These are phyloP conservation scores for Phanerotoma sp. DNA, from an alignment of 2,888 invertebrate species.

Conservation along the genomic window DNA sequence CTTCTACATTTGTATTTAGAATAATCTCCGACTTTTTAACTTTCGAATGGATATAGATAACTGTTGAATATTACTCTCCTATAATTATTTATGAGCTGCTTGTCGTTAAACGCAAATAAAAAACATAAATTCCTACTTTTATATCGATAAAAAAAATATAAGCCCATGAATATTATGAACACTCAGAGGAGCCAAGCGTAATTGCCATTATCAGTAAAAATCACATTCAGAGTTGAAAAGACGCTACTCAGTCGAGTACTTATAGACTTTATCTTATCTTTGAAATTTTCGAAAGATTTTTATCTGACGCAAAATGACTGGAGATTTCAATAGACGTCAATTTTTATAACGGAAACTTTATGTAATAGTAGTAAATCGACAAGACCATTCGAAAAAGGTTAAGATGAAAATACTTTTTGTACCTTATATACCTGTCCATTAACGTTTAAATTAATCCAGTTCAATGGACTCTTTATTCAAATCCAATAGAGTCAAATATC, in stretches of 20 bases:
- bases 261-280: neutral
- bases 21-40: too few relatives aligned
- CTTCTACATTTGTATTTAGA: too few relatives aligned
- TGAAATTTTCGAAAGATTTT: neutral
- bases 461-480: slow-evolving; percentile 4
- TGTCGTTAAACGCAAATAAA: too few relatives aligned
- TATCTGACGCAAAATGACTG: slow-evolving; percentile 4
- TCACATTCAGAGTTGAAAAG: slow-evolving; percentile 12
- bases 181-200: neutral
- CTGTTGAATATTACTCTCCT: too few relatives aligned
- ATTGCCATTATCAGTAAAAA: slow-evolving; percentile 27
- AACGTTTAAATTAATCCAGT: slow-evolving; percentile 5
- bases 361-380: neutral
- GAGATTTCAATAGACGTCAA: slow-evolving; percentile 7
- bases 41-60: too few relatives aligned
- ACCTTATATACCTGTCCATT: slow-evolving; percentile 3
- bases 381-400: neutral
- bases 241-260: neutral
- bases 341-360: slow-evolving; percentile 6
- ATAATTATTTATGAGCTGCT: too few relatives aligned
- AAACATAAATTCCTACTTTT: too few relatives aligned
- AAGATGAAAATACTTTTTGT: slow-evolving; percentile 1
- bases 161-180: too few relatives aligned
- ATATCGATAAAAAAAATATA: neutral
- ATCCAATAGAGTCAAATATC: slow-evolving; percentile 6